A percentile compares a stretch with the other conserved stretches of the same genome.
Conservation (phyloP, 1,140 invertebrate species). For the Wiebesia pumilae region DNA sequence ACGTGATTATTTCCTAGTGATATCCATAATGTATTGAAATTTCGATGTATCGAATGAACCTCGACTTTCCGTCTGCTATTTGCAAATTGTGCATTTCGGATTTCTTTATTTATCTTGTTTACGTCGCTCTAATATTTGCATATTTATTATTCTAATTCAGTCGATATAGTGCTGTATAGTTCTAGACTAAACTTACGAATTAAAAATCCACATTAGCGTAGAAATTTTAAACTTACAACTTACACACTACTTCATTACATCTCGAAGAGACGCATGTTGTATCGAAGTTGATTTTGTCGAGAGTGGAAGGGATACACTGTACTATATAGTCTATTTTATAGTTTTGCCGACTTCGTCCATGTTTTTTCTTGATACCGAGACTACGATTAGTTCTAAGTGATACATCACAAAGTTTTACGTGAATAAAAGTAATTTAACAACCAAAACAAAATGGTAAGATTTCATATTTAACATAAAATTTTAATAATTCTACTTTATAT, state of each 20-base stretch:
- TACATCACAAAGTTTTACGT: constrained; percentile 6
- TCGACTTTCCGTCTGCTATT: not conserved
- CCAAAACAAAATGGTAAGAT: constrained; percentile 46
- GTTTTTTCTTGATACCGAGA: constrained; percentile 44
- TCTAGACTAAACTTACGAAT: too few species aligned
- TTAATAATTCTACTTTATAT: not conserved
- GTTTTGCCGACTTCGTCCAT: constrained; percentile 18
- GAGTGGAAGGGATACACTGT: not conserved
- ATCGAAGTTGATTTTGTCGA: constrained; percentile 25
- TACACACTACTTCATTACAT: not conserved
- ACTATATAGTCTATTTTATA: not conserved
- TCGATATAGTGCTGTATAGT: too few species aligned
- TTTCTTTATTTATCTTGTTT: not conserved
- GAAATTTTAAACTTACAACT: not conserved
- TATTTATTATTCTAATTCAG: not conserved
- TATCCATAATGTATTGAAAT: not conserved
- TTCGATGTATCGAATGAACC: not conserved
- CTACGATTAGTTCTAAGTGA: constrained; percentile 33
- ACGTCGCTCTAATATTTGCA: not conserved
- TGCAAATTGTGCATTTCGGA: not conserved
- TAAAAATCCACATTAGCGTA: too few species aligned
- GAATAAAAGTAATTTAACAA: constrained; percentile 24
- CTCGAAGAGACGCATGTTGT: not conserved
- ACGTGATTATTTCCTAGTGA: not conserved
- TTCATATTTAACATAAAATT: not conserved